Percentiles rank a stretch among this genome's conserved stretches.
These are phyloP conservation scores for Prionace glauca DNA, from an alignment of 2,797 vertebrate genomes.

Conservation along the genomic window DNA sequence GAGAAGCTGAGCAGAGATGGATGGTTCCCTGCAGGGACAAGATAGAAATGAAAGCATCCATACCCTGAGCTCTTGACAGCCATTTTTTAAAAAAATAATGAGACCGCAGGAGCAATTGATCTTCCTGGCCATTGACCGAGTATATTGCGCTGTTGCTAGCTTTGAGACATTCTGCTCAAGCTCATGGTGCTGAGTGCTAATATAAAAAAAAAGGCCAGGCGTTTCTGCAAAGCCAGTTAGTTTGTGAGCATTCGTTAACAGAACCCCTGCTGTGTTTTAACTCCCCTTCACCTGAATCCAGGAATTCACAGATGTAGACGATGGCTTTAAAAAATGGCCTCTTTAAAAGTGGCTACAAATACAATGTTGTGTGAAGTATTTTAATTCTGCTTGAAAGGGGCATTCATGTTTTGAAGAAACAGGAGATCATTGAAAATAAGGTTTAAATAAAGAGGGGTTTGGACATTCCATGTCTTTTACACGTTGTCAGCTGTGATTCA, in stretches of 20 bases:
- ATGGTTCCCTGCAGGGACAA: not conserved
- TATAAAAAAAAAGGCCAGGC: not conserved
- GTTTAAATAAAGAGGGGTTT: not conserved
- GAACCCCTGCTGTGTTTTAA: not conserved
- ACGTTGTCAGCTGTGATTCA: not conserved
- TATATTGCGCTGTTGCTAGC: not conserved
- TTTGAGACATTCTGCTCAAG: not conserved
- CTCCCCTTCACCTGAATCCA: not conserved
- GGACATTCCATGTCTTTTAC: not conserved
- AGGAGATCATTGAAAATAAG: not conserved
- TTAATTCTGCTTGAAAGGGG: not conserved
- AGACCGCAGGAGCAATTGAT: not conserved
- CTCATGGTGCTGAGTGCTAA: not conserved
- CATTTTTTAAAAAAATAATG: not conserved
- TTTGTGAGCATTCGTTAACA: not conserved
- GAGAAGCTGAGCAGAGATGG: slow-evolving; percentile 1
- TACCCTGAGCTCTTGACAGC: no score
- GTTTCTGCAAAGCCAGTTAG: not conserved
- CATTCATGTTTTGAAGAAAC: not conserved
- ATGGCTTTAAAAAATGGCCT: not conserved
- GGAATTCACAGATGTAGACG: not conserved
- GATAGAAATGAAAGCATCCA: not conserved
- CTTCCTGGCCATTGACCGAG: not conserved
- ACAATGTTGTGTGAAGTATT: not conserved
- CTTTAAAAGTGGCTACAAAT: not conserved